Percentiles rank a stretch among this genome's conserved stretches.
phyloP scores from a whole-genome alignment of 2,113 vertebrate species.

The Petrocephalus microphthalmus region DNA sequence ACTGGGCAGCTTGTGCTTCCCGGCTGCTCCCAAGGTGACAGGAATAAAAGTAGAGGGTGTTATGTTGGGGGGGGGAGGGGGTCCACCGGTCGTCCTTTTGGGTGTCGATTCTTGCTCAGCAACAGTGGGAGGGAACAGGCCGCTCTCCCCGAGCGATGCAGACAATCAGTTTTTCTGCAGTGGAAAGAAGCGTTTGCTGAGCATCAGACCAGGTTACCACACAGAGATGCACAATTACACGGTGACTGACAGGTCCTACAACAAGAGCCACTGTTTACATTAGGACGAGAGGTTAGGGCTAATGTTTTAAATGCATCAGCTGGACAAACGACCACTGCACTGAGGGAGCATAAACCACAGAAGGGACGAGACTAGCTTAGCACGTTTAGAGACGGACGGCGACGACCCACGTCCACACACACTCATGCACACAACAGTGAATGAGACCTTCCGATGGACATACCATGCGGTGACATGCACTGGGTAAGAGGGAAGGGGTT shows the following conservation, averaged over 20 bases:
- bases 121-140: slow-evolving; percentile 64
- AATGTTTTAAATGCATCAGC: not conserved
- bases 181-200: not conserved
- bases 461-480: slow-evolving; percentile 72
- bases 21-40: slow-evolving; percentile 20
- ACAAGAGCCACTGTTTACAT: not conserved
- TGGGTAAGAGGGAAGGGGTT: slow-evolving; percentile 51
- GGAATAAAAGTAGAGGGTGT: slow-evolving; percentile 9
- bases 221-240: not conserved
- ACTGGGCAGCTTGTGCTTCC: not conserved
- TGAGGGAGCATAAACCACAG: not conserved
- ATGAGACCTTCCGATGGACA: slow-evolving; percentile 52
- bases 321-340: not conserved
- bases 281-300: not conserved
- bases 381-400: slow-evolving; percentile 19
- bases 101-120: slow-evolving; percentile 51
- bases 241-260: not conserved
- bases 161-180: slow-evolving; percentile 68
- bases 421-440: slow-evolving; percentile 28
- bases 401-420: slow-evolving; percentile 4
- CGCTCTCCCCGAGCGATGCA: slow-evolving; percentile 61
- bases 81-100: slow-evolving; percentile 37
- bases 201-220: not conserved
- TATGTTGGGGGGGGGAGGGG: slow-evolving; percentile 10
- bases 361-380: not conserved